Base-by-base conservation (phyloP, 2,888 invertebrate genomes). In the Tricholauxania praeusta region DNA sequence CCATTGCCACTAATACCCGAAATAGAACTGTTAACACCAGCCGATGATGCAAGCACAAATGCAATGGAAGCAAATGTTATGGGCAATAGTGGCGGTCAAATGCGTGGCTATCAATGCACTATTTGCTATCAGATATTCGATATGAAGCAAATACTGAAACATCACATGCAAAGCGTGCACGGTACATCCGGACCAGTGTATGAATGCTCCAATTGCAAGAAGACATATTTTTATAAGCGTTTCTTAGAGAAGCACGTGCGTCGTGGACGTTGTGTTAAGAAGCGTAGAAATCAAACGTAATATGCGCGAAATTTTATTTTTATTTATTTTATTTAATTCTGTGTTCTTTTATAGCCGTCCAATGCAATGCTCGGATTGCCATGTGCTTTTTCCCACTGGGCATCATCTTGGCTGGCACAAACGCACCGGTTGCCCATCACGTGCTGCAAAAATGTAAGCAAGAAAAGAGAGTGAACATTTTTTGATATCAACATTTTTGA, bases 391-490 rank as follows among this genome's bases (percentile, higher is more conserved):
- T 60, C 86, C 87, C 39, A 86, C 87, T 51, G 87, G 87, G 70
- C 87, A 87, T 78, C 87, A 87, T 78, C 79, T 87, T 68, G 87
- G 87, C 49, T 87, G 87, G 87, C 87, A 87, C 71, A 87, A 87
- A 71, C 84, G 87, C 72, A 86, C 87, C 19, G 87, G 87, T 6
- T 87, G 87, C 55, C 86, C 87, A 7, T 87, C 86, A 39, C 83
- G 85, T 77, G 84, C 85, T 53, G 83, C 85, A 65, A 86, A 86
- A 79, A 84, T 86, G 85, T 86, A 60, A 79, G 82, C 75, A 51
- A 63, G 28, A 22, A 28, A 15, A 28, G 14, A n/a, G 12, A 12
- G 7, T 5, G 10, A 17, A 39, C 19, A 53, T 12, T 2, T 15
- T 19, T n/a, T 19, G 22, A 1, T 28, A 32, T 63, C 4, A 12